Evolutionary conservation across 2,113 vertebrate genomes (phyloP).

Genomic region (Bufo gargarizans): DNA sequence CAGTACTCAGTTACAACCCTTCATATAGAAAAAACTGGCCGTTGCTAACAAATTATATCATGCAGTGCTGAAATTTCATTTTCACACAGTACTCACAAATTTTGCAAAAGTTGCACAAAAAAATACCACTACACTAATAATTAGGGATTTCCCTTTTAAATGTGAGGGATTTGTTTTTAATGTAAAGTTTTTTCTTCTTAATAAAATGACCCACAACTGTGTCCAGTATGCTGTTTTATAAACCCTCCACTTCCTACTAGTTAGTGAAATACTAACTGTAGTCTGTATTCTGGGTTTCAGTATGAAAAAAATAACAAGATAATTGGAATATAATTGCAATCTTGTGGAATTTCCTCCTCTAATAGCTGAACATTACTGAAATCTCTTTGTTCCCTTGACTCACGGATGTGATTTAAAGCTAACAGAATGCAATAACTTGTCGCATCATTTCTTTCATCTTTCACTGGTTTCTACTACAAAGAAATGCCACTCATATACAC

Average conservation of each 20-base stretch:
- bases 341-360: slow-evolving; percentile 29
- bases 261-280: not conserved
- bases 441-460: slow-evolving; percentile 20
- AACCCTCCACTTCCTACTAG: not conserved
- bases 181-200: not conserved
- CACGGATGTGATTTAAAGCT: slow-evolving; percentile 10
- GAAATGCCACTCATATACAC: not conserved
- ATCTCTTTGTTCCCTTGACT: slow-evolving; percentile 18
- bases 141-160: no score
- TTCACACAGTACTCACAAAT: no score
- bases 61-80: no score
- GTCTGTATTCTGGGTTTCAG: not conserved
- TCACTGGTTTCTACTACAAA: not conserved
- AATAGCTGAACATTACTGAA: slow-evolving; percentile 13
- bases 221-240: not conserved
- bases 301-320: not conserved
- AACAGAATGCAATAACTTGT: slow-evolving; percentile 24
- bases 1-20: no score
- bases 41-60: no score
- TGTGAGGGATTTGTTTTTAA: no score
- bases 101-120: no score
- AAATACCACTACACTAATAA: no score
- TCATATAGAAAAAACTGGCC: no score
- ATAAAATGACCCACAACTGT: not conserved
- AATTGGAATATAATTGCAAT: slow-evolving; percentile 36